Conservation (phyloP, 1,140 invertebrate species). For the Scaptomyza graminum region DNA sequence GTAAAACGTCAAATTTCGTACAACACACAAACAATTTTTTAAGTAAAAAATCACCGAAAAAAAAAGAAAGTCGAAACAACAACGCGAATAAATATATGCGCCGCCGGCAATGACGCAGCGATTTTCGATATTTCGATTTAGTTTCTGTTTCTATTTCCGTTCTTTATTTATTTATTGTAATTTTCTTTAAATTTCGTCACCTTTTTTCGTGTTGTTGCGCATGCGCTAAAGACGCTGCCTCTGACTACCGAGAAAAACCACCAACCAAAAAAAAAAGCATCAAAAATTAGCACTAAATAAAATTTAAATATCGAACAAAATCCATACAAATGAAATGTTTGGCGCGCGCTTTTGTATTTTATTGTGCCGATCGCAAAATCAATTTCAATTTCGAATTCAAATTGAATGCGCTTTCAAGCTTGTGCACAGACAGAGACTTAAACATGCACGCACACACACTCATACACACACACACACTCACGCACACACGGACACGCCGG, state of each 20-base stretch:
- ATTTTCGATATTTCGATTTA: conserved; percentile 23
- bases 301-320: neutral
- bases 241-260: conserved; percentile 1
- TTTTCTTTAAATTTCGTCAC: neutral
- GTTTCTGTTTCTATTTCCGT: conserved; percentile 14
- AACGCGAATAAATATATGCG: conserved; percentile 23
- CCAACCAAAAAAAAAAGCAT: neutral
- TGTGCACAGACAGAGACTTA: conserved; percentile 11
- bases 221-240: neutral
- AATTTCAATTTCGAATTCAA: conserved; percentile 22
- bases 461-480: conserved; percentile 26
- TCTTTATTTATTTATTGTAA: conserved; percentile 5
- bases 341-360: conserved; percentile 29
- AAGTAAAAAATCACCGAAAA: conserved; percentile 5
- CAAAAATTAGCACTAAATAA: conserved; percentile 7
- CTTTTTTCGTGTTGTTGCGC: neutral
- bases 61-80: neutral
- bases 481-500: conserved; percentile 46
- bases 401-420: conserved; percentile 6
- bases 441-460: conserved; percentile 9
- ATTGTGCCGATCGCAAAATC: conserved; percentile 17
- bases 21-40: conserved; percentile 15
- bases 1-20: conserved; percentile 28
- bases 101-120: conserved; percentile 27
- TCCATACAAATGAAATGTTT: conserved; percentile 12